These are phyloP conservation scores for Ceyx margarethae DNA, from an alignment of 2,113 vertebrate genomes.

Conservation along the genomic window DNA sequence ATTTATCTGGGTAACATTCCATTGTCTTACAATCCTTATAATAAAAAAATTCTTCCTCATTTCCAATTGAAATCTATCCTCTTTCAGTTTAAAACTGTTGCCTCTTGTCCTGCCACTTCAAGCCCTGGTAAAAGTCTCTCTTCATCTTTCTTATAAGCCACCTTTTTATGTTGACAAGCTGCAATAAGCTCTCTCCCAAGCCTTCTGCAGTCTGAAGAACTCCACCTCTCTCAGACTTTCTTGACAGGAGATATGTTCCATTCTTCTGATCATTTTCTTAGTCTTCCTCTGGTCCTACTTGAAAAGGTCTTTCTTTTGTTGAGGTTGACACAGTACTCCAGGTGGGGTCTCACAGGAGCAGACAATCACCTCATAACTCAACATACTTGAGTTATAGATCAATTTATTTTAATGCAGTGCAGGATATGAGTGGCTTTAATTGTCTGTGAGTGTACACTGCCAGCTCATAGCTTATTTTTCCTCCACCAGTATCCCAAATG, in stretches of 20 bases:
- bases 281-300: background rate
- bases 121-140: background rate
- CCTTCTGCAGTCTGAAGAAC: background rate
- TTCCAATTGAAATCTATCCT: background rate
- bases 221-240: background rate
- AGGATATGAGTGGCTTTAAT: background rate
- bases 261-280: background rate
- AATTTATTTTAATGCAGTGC: background rate
- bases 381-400: background rate
- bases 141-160: background rate
- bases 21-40: fast-evolving
- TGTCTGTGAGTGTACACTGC: background rate
- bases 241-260: background rate
- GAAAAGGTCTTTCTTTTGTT: background rate
- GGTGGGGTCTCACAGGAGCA: background rate
- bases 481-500: background rate
- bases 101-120: background rate
- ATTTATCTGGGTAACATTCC: background rate
- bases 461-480: background rate
- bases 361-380: background rate
- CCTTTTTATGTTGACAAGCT: too few relatives aligned
- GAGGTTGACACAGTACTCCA: background rate
- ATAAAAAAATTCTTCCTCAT: background rate
- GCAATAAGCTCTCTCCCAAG: background rate
- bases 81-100: background rate